These are phyloP conservation scores for Trididemnum clinides DNA, from an alignment of 23 tunicate species.

Conservation along the genomic window DNA sequence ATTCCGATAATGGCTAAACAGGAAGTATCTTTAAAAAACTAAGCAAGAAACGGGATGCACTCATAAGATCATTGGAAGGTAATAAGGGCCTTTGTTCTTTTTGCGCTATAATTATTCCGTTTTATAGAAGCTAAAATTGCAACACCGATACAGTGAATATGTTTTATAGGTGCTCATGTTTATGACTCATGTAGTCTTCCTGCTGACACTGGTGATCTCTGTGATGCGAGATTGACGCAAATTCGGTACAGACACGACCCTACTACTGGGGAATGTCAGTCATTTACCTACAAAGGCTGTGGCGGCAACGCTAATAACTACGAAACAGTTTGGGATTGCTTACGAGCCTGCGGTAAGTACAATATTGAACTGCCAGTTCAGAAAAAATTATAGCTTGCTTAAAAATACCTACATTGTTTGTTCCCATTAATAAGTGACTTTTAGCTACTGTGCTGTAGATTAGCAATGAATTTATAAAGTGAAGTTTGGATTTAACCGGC, in stretches of 20 bases:
- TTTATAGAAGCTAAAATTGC: background rate
- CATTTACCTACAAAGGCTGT: constrained; percentile 2
- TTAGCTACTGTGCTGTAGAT: too few relatives aligned
- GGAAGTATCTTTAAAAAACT: too few relatives aligned
- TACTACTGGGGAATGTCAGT: background rate
- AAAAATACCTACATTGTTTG: too few relatives aligned
- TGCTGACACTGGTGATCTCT: background rate
- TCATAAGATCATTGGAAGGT: too few relatives aligned
- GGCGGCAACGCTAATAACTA: constrained; percentile 30
- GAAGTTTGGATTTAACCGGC: too few relatives aligned
- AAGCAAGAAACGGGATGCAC: too few relatives aligned
- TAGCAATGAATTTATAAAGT: too few relatives aligned
- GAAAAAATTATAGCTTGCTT: too few relatives aligned
- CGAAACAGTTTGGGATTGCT: background rate
- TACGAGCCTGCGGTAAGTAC: constrained; percentile 5
- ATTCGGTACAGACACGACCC: constrained; percentile 16
- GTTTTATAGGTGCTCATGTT: background rate
- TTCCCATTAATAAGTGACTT: too few relatives aligned
- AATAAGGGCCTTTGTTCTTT: background rate
- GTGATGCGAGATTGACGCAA: background rate
- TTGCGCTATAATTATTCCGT: background rate
- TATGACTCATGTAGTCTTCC: constrained; percentile 2
- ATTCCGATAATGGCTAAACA: too few relatives aligned
- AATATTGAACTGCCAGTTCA: too few relatives aligned
- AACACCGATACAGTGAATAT: background rate